Evolutionary conservation across 1,140 invertebrate species (phyloP), one percentile per base, ranked within the genome.

Genomic region (Galendromus occidentalis): DNA sequence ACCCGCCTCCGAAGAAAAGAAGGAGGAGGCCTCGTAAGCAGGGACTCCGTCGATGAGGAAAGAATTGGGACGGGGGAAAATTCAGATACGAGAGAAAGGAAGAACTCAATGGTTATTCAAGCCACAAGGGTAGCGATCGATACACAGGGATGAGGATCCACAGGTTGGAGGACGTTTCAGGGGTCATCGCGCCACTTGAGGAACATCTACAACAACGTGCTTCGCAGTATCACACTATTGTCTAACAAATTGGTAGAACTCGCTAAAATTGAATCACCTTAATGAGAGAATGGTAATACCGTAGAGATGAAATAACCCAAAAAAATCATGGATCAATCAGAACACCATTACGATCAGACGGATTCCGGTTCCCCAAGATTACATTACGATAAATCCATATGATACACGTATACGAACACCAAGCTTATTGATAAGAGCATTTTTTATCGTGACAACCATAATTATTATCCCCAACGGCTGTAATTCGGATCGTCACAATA

Each of bases 1-100:
- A 25, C 22, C 51, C 25, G 33, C 33, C 33, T 39, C 25, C 22
- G 51, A 59, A 59, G 51, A 59, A 9, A 59, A 59, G 25, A 59
- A 59, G 22, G 51, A 59, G 22, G 51, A 59, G 22, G 51, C 51
- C 33, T 59, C 51, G 33, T 59, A 59, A 59, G 14, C 28, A 47
- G 18, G 18, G 45, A 20, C 28, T 47, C 45, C 18, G 45, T 47
- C 45, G 17, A 22, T 17, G 45, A 47, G 7, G 17, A 28, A 47
- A 47, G 7, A 20, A 28, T 17, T 14, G 18, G 25, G 18, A 20
- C 45, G 4, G 45, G 25, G 25, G 45, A 47, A 47, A 47, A 20
- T 22, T 20, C 28, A 17, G 17, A 5, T 6, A 47, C 4, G 45
- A 28, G 25, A 47, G 45, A 47, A 47, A 20, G 45, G 45, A 22